Evolutionary conservation across 2,113 vertebrate genomes (phyloP), one percentile per base, ranked within the genome.

Genomic region (Deroptyus accipitrinus): DNA sequence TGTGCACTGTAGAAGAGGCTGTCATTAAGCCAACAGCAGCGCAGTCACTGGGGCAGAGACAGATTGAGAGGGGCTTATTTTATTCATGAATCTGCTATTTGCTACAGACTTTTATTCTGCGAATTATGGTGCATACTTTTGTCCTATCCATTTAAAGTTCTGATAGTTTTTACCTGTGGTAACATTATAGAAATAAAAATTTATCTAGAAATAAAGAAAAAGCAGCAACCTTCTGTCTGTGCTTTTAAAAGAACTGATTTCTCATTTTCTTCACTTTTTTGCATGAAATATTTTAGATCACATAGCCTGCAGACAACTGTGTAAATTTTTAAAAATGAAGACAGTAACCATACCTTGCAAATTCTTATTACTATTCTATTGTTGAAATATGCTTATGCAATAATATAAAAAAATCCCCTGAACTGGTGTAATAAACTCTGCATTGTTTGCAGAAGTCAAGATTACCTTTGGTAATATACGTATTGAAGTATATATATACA

Each of bases 241-340:
- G 23, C 12, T 86, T 83, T 68, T 49, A 33, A 57, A 93, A 64
- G 4, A 83, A 89, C 30, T 1, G 1, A 31, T 88, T 96, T 92
- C 86, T 86, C 83, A 59, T 80, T 88, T 93, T 90, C 67, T 87
- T 83, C 15, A 18, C 64, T 93, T 81, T 39, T 95, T 93, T 94
- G 73, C 88, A 76, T 93, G 67, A 84, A 91, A 87, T 81, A 82
- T 79, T 90, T 94, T 90, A 93, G 75, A 89, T 62, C 81, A 79
- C 82, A 82, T 25, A 91, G 92, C 93, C 93, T 92, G 87, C 82
- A 94, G 93, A 96, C 49, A 90, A 73, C 73, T 75, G 57, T 92
- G 81, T 78, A 59, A 75, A 84, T 93, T 95, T 82, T 94, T 84
- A 82, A 90, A 66, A 72, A 69, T 81, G 73, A 94, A 88, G 90